A percentile compares a stretch with the other conserved stretches of the same genome.
Evolutionary conservation across 2,888 invertebrate species (phyloP).

Genomic region (Eretmocerus hayati): DNA sequence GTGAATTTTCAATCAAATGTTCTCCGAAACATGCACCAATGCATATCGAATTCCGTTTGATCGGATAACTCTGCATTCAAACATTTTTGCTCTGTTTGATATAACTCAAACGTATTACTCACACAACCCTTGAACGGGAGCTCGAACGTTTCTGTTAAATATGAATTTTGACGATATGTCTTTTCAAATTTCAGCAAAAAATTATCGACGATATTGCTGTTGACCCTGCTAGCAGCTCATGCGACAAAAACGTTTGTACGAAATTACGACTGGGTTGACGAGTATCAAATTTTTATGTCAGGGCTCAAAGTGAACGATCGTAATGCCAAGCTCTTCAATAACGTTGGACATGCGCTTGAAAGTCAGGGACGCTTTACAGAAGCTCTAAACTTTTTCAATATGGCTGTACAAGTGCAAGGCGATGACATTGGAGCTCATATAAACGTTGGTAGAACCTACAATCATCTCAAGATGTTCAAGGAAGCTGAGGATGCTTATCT

Average conservation of each 20-base stretch:
- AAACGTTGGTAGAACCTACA: constrained; percentile 92
- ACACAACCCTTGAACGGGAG: no score
- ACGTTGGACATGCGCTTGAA: constrained; percentile 93
- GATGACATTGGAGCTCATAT: constrained; percentile 97
- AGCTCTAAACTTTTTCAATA: constrained; percentile 84
- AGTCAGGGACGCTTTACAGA: constrained; percentile 62
- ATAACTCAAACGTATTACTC: no score
- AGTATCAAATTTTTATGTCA: constrained; percentile 90
- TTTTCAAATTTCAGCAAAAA: constrained; percentile 48
- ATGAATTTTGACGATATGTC: no score
- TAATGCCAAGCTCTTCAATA: constrained; percentile 95
- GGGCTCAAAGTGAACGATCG: constrained; percentile 78
- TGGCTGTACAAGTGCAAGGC: constrained; percentile 86
- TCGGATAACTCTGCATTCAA: no score
- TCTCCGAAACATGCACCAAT: no score
- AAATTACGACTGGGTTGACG: constrained; percentile 90
- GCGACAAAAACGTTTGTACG: constrained; percentile 78
- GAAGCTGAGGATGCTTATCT: constrained; percentile 92
- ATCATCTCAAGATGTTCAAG: constrained; percentile 77
- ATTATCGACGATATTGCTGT: constrained; percentile 60
- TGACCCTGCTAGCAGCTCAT: constrained; percentile 67
- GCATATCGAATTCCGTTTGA: not conserved
- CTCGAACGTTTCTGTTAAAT: no score
- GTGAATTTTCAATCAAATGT: no score
- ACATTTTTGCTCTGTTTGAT: no score